Evolutionary conservation across 23 tunicate genomes (phyloP).

Genomic region (Halocynthia roretzi): DNA sequence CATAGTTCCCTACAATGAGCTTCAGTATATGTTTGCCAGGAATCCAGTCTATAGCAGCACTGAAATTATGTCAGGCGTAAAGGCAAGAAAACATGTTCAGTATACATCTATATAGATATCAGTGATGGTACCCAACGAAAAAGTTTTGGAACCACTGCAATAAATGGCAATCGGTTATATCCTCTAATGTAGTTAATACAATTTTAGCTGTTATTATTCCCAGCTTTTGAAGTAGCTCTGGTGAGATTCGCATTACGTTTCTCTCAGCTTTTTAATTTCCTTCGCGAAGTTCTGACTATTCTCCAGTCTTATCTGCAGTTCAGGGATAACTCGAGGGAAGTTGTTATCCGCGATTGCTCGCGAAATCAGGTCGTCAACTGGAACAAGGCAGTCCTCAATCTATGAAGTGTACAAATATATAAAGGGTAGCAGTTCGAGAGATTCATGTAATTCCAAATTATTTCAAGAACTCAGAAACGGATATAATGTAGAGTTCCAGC

Average conservation of each 20-base stretch:
- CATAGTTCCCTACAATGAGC: not conserved
- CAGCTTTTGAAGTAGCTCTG: not conserved
- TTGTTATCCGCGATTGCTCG: not conserved
- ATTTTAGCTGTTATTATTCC: not conserved
- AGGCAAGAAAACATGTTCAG: too few species aligned
- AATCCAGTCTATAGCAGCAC: slow-evolving; percentile 6
- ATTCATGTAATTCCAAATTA: too few species aligned
- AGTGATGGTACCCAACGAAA: too few species aligned
- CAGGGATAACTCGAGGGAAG: not conserved
- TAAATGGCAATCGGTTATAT: too few species aligned
- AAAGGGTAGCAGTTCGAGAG: too few species aligned
- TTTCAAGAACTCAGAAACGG: too few species aligned
- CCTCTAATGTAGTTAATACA: not conserved
- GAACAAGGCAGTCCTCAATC: not conserved
- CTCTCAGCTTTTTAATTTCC: not conserved
- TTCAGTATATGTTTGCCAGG: not conserved
- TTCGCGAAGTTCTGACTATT: not conserved
- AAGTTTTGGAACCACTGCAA: too few species aligned
- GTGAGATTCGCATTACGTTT: not conserved
- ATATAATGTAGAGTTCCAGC: too few species aligned
- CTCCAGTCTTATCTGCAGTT: slow-evolving; percentile 1
- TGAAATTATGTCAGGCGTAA: not conserved
- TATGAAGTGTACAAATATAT: not conserved
- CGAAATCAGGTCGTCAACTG: slow-evolving; percentile 1
- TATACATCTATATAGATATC: too few species aligned